Evolutionary conservation across 1,140 invertebrate species (phyloP).

Genomic region (Psix sp.): DNA sequence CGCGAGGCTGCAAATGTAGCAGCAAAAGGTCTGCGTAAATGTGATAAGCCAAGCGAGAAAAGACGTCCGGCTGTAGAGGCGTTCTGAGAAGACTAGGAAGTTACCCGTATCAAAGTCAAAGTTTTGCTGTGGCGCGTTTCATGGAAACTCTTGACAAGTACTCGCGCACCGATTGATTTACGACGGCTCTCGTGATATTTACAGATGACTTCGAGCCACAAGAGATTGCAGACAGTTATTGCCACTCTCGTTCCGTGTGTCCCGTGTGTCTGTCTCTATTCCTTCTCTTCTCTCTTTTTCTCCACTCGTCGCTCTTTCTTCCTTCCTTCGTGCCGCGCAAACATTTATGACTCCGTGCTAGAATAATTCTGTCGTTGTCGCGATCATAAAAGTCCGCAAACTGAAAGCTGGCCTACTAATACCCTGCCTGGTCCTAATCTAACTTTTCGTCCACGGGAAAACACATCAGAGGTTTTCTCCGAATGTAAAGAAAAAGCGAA

Average conservation of each 20-base stretch:
- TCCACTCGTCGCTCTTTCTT: slow-evolving; percentile 20
- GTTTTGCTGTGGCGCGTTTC: slow-evolving; percentile 60
- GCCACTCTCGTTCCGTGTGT: slow-evolving; percentile 47
- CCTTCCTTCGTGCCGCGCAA: slow-evolving; percentile 40
- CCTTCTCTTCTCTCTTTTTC: slow-evolving; percentile 35
- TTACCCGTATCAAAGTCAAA: slow-evolving; percentile 63
- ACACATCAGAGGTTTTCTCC: too few species aligned
- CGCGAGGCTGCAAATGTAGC: slow-evolving; percentile 26
- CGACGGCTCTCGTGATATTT: slow-evolving; percentile 67
- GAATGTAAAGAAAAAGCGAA: too few species aligned
- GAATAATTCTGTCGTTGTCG: slow-evolving; percentile 72
- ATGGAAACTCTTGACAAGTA: slow-evolving; percentile 63
- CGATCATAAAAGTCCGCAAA: slow-evolving; percentile 67
- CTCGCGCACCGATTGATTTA: slow-evolving; percentile 71
- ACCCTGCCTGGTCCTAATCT: too few species aligned
- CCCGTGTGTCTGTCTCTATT: slow-evolving; percentile 45
- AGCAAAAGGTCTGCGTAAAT: slow-evolving; percentile 49
- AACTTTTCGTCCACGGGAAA: too few species aligned
- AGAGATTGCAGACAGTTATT: slow-evolving; percentile 58
- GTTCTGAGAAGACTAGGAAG: slow-evolving; percentile 55
- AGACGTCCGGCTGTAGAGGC: slow-evolving; percentile 52
- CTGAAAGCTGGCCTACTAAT: slow-evolving; percentile 62
- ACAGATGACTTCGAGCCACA: slow-evolving; percentile 65
- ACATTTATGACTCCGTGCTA: slow-evolving; percentile 71
- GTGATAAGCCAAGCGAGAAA: slow-evolving; percentile 58